These are phyloP conservation scores for Parascotia fuliginaria DNA, from an alignment of 2,888 invertebrate species.

Conservation along the genomic window DNA sequence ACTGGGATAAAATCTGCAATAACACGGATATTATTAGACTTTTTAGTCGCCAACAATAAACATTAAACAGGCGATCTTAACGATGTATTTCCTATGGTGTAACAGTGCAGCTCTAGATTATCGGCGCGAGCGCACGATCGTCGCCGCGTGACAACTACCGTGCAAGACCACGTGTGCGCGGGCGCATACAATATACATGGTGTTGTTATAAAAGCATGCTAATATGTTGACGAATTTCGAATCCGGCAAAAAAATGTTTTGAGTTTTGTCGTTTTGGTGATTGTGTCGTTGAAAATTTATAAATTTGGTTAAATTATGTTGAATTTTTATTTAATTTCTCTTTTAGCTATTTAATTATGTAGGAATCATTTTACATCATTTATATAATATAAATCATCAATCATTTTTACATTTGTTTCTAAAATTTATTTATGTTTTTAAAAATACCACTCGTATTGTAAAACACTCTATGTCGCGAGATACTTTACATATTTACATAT, in stretches of 20 bases:
- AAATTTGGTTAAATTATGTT: neutral
- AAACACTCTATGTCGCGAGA: too few species aligned
- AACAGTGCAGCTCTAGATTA: slow-evolving; percentile 32
- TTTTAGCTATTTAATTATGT: too few species aligned
- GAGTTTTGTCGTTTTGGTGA: neutral
- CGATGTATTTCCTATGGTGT: slow-evolving; percentile 2
- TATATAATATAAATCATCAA: too few species aligned
- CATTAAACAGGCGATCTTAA: neutral
- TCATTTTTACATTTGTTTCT: too few species aligned
- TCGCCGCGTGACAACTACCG: slow-evolving; percentile 52
- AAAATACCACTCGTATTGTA: too few species aligned
- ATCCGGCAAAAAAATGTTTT: slow-evolving; percentile 6
- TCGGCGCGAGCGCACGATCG: slow-evolving; percentile 26
- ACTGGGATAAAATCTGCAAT: too few species aligned
- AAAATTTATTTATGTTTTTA: too few species aligned
- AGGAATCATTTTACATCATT: too few species aligned
- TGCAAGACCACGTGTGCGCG: slow-evolving; percentile 47
- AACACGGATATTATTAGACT: too few species aligned
- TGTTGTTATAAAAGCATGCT: slow-evolving; percentile 23
- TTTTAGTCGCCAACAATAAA: neutral
- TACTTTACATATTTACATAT: too few species aligned
- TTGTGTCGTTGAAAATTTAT: neutral
- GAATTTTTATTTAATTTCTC: neutral
- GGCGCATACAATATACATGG: slow-evolving; percentile 34
- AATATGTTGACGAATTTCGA: slow-evolving; percentile 17